A percentile compares a stretch with the other conserved stretches of the same genome.
Evolutionary conservation across 1,140 invertebrate species (phyloP).

Genomic region (Asobara japonica): DNA sequence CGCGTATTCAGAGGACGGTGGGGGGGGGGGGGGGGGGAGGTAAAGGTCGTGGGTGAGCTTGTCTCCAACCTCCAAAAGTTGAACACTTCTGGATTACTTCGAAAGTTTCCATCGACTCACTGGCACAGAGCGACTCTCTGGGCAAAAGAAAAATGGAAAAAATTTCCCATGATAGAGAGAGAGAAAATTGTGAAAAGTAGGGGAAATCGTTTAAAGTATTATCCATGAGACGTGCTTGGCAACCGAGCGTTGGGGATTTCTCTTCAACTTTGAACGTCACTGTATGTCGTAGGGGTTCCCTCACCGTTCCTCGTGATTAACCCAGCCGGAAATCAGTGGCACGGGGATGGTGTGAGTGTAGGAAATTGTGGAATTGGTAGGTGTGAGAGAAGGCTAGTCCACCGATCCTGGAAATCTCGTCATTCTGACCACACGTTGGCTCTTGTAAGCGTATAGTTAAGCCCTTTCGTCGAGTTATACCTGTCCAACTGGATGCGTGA

Average conservation of each 20-base stretch:
- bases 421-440: conserved; percentile 10
- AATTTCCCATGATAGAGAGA: not conserved
- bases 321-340: not conserved
- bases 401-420: conserved; percentile 7
- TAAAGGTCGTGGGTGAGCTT: not conserved
- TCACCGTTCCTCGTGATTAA: conserved; percentile 2
- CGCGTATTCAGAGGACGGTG: not conserved
- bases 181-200: conserved; percentile 31
- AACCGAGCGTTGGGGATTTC: conserved; percentile 32
- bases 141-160: not conserved
- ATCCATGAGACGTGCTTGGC: conserved; percentile 45
- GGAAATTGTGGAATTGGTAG: not conserved
- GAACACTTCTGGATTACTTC: conserved; percentile 21
- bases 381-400: not conserved
- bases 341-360: not conserved
- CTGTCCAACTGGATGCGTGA: conserved; percentile 11
- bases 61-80: conserved; percentile 19
- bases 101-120: conserved; percentile 5
- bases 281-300: not conserved
- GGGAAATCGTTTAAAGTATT: conserved; percentile 53
- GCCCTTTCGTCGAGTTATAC: conserved; percentile 14
- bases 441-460: not conserved
- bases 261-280: conserved; percentile 5
- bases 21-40: not conserved
- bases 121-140: not conserved